Conservation (phyloP, 2,113 vertebrate species). For the Malaclemys terrapin region DNA sequence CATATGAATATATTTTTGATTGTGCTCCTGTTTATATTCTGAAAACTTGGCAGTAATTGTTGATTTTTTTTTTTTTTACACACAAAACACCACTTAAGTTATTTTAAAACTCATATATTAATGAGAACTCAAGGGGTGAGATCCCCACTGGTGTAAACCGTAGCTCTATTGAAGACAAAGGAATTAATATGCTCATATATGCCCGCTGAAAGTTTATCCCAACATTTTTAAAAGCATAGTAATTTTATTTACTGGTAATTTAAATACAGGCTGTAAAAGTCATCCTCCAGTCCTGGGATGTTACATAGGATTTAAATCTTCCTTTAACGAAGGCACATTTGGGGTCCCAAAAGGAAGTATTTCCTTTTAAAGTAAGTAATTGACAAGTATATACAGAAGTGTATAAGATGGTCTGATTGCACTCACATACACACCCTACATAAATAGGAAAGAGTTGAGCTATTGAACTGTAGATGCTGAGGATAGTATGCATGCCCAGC, state of each 20-base stretch:
- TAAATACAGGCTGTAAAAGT: background rate
- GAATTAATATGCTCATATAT: background rate
- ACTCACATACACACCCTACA: background rate
- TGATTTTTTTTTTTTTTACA: background rate
- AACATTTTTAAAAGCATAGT: background rate
- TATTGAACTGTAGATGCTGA: background rate
- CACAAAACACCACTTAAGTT: background rate
- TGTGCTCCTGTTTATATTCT: background rate
- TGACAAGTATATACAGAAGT: background rate
- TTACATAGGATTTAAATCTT: background rate
- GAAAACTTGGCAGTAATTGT: background rate
- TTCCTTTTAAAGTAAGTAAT: background rate
- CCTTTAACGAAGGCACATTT: background rate
- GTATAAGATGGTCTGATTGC: background rate
- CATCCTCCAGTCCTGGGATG: background rate
- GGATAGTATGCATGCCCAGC: background rate
- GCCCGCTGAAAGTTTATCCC: background rate
- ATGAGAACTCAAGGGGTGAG: background rate
- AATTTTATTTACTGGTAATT: background rate
- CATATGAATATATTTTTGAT: background rate
- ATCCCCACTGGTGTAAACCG: background rate
- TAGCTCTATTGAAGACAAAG: fast-evolving
- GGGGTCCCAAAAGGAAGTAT: background rate
- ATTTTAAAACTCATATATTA: background rate
- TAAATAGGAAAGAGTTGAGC: background rate